Conservation (phyloP, 1,140 invertebrate genomes). For the Diprion similis region DNA sequence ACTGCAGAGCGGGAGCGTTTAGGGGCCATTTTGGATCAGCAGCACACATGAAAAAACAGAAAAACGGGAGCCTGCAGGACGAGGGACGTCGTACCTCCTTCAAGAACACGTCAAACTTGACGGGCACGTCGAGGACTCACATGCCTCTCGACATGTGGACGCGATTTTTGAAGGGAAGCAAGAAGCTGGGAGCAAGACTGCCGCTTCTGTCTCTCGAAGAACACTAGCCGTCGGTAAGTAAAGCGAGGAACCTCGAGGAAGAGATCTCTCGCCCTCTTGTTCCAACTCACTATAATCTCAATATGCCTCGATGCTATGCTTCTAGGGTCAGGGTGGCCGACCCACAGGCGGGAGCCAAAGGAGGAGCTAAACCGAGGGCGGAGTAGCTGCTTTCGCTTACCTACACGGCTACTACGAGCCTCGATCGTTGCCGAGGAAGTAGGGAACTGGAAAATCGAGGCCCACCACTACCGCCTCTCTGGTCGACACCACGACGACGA, state of each 20-base stretch:
- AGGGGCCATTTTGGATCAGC: too few relatives aligned
- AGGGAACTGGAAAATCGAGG: too few relatives aligned
- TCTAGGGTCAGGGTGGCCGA: neutral
- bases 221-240: neutral
- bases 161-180: constrained; percentile 17
- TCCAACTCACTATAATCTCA: too few relatives aligned
- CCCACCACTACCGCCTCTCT: too few relatives aligned
- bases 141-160: constrained; percentile 29
- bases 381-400: neutral
- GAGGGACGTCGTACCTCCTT: neutral
- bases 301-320: too few relatives aligned
- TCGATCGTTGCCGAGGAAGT: too few relatives aligned
- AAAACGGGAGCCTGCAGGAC: neutral
- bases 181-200: too few relatives aligned
- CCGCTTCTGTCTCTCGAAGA: too few relatives aligned
- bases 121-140: constrained; percentile 13
- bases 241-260: too few relatives aligned
- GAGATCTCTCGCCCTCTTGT: neutral
- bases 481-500: too few relatives aligned
- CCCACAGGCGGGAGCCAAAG: neutral
- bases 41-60: neutral
- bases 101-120: constrained; percentile 4
- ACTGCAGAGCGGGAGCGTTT: too few relatives aligned
- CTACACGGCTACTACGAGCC: too few relatives aligned
- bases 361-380: constrained; percentile 6